Conservation (phyloP, 2,888 invertebrate species). For the Podotricha telesiphe region DNA sequence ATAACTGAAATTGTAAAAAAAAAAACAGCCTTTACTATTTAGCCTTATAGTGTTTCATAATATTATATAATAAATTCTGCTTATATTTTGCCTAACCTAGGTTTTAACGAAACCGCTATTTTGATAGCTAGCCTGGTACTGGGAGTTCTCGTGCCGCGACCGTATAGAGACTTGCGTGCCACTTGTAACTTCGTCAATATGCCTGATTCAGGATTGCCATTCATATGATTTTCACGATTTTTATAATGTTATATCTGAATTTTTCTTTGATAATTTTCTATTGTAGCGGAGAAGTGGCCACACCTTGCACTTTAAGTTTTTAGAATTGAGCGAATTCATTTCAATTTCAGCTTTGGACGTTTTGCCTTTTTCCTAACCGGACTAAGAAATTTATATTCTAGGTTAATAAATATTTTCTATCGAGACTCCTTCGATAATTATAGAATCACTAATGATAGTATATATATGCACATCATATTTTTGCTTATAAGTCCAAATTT, state of each 20-base stretch:
- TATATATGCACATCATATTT: neutral
- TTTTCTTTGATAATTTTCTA: no score
- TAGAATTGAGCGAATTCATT: no score
- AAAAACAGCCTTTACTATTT: no score
- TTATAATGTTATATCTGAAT: no score
- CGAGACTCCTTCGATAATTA: no score
- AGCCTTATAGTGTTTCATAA: neutral
- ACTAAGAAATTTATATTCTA: neutral
- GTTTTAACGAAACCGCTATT: conserved; percentile 2
- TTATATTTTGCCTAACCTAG: neutral
- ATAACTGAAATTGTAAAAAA: no score
- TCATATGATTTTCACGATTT: neutral
- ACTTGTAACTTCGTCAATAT: conserved; percentile 28
- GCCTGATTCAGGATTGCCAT: conserved; percentile 21
- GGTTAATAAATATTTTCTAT: neutral
- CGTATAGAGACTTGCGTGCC: conserved; percentile 29
- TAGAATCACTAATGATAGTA: no score
- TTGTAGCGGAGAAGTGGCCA: no score
- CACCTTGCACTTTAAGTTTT: no score
- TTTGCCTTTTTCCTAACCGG: no score
- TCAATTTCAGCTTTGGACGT: no score
- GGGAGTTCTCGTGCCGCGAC: neutral
- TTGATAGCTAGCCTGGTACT: conserved; percentile 3
- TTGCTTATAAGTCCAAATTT: neutral
- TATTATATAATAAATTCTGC: neutral